phyloP scores from a whole-genome alignment of 2,888 invertebrate species.

The Drosophila acutilabella region DNA sequence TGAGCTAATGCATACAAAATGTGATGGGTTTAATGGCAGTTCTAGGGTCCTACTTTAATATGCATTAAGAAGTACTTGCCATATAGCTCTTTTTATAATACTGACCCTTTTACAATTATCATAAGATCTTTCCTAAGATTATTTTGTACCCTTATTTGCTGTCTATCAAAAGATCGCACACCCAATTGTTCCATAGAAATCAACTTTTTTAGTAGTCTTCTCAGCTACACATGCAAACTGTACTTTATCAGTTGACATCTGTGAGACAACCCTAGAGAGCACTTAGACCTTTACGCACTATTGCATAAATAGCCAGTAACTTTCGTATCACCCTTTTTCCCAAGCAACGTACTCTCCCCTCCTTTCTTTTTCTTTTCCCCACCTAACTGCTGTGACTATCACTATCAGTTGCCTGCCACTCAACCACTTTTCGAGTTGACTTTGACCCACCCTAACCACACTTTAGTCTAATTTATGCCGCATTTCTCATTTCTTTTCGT shows the following conservation, averaged over 20 bases:
- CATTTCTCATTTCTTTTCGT: constrained; percentile 48
- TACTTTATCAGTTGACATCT: constrained; percentile 26
- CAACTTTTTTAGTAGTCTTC: constrained; percentile 43
- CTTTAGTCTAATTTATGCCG: constrained; percentile 79
- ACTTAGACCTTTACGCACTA: constrained; percentile 59
- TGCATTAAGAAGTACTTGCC: not conserved
- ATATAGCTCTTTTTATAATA: not conserved
- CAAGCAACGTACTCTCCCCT: not conserved
- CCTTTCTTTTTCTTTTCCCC: constrained; percentile 12
- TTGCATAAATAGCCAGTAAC: constrained; percentile 70
- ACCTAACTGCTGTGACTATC: constrained; percentile 34
- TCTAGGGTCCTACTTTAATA: not conserved
- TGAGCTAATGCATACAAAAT: not conserved
- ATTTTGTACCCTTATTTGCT: not conserved
- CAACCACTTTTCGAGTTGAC: constrained; percentile 46
- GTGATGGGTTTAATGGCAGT: not conserved
- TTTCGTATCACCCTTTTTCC: constrained; percentile 23
- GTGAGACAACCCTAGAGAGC: constrained; percentile 39
- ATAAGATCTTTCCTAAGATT: constrained; percentile 20
- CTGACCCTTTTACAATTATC: constrained; percentile 17
- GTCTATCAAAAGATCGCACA: constrained; percentile 6
- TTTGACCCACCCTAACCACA: constrained; percentile 67
- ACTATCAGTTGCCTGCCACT: constrained; percentile 62
- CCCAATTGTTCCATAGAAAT: constrained; percentile 38
- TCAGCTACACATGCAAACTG: constrained; percentile 23